Base-by-base conservation (phyloP, 2,888 invertebrate genomes). In the Limenitis camilla region DNA sequence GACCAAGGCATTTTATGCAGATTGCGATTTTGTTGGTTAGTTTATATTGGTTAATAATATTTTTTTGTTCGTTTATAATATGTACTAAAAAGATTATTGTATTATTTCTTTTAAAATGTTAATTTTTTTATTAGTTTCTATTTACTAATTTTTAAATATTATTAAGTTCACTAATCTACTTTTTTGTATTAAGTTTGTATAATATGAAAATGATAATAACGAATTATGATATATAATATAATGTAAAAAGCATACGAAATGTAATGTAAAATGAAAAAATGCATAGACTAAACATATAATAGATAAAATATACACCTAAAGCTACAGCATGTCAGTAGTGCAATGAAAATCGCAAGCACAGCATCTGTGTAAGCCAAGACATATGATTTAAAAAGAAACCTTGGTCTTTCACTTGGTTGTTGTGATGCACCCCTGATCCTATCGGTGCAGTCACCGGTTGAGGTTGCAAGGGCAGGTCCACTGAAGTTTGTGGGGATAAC, bases 401-500 rank as follows among this genome's bases (percentile, higher is more conserved):
- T 88, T 88, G 88, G 88, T 88, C 88, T 88, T 88, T 88, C 81
- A 82, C 87, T 87, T 88, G 87, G 68, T 78, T 81, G 71, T 81
- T 82, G 68, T 84, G 85, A 56, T 66, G 67, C 69, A 85, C 77
- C 72, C 84, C 85, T 36, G 85, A 85, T 70, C 86, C 86, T 61
- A 87, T 84, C 36, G 83, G 85, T 63, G 75, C 84, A 31, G 81
- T 72, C 52, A 71, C 67, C 40, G 79, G 76, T 59, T 65, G 73
- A 40, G 72, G 74, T 71, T 78, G 83, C 59, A 69, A 71, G 57
- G 72, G 71, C 72, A 81, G 68, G 59, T 87, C 86, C 80, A 81
- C 76, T 38, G 81, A 77, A 49, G 77, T 76, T 71, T 85, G 87
- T 61, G 78, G 76, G 62, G 85, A 81, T 81, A 88, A 88, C 88